These are phyloP conservation scores for Drosophila fuyamai DNA, from an alignment of 1,140 invertebrate species.

Conservation along the genomic window DNA sequence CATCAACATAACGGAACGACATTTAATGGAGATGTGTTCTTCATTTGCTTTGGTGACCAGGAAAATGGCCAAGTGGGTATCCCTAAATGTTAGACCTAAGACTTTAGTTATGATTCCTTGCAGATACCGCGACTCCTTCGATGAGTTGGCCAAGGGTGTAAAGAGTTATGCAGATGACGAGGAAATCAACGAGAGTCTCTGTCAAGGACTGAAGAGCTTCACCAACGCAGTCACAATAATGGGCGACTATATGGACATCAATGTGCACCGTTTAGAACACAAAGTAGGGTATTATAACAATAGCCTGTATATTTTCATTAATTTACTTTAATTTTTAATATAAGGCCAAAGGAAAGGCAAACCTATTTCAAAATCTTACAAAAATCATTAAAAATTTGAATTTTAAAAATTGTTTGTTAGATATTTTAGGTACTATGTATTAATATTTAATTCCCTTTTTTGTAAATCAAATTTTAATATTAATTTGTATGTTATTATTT, in stretches of 20 bases:
- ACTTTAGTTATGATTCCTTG: not conserved
- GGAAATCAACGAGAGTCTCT: constrained; percentile 89
- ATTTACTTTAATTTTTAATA: not conserved
- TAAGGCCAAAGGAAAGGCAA: too few relatives aligned
- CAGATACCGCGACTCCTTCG: constrained; percentile 89
- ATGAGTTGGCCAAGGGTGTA: constrained; percentile 88
- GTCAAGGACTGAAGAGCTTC: constrained; percentile 87
- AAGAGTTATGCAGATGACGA: constrained; percentile 89
- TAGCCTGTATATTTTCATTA: too few relatives aligned
- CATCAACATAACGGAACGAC: constrained; percentile 88
- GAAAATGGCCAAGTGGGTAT: constrained; percentile 88
- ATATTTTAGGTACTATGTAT: too few relatives aligned
- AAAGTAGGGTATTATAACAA: constrained; percentile 86
- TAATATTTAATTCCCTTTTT: too few relatives aligned
- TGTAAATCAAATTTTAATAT: not conserved
- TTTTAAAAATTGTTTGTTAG: too few relatives aligned
- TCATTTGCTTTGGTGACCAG: constrained; percentile 88
- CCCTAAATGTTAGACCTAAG: not conserved
- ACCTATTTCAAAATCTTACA: too few relatives aligned
- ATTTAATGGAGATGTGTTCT: constrained; percentile 89
- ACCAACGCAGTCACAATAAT: constrained; percentile 88
- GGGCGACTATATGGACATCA: constrained; percentile 89
- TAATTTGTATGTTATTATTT: too few relatives aligned
- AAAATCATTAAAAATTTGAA: too few relatives aligned
- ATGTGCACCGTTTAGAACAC: constrained; percentile 89